phyloP scores from a whole-genome alignment of 2,797 vertebrate species.

The Mormyrus hasselquistii region DNA sequence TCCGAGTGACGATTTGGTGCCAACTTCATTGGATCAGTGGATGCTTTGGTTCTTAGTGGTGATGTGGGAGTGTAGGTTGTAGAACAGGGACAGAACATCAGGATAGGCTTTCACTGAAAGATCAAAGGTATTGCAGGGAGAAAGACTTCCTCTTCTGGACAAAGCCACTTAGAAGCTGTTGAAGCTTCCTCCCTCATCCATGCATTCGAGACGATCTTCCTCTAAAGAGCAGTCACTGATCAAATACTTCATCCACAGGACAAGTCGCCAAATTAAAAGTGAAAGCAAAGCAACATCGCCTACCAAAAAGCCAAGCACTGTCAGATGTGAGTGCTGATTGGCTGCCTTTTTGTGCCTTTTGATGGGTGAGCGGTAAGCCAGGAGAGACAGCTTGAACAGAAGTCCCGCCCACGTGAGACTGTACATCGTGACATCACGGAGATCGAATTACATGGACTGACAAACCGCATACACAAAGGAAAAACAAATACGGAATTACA shows the following conservation, averaged over 20 bases:
- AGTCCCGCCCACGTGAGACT: background rate
- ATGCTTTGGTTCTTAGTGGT: background rate
- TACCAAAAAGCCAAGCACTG: conserved; percentile 56
- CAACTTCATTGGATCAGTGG: background rate
- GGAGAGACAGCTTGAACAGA: background rate
- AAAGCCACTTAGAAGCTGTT: background rate
- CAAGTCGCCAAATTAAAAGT: conserved; percentile 26
- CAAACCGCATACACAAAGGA: background rate
- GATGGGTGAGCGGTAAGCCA: conserved; percentile 30
- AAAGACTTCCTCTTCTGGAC: background rate
- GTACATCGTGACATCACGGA: background rate
- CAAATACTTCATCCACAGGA: conserved; percentile 51
- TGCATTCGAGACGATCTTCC: background rate
- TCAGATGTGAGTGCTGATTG: conserved; percentile 58
- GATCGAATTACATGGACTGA: background rate
- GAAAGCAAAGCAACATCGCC: conserved; percentile 41
- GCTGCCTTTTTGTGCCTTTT: conserved; percentile 53
- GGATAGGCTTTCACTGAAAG: background rate
- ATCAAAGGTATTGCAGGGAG: background rate
- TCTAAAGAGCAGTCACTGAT: conserved; percentile 51
- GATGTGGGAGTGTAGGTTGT: background rate
- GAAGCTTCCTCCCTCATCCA: background rate
- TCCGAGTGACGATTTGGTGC: background rate
- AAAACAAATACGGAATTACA: background rate
- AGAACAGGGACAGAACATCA: background rate